Conservation (phyloP, 2,888 invertebrate genomes). For the Trichogramma evanescens region DNA sequence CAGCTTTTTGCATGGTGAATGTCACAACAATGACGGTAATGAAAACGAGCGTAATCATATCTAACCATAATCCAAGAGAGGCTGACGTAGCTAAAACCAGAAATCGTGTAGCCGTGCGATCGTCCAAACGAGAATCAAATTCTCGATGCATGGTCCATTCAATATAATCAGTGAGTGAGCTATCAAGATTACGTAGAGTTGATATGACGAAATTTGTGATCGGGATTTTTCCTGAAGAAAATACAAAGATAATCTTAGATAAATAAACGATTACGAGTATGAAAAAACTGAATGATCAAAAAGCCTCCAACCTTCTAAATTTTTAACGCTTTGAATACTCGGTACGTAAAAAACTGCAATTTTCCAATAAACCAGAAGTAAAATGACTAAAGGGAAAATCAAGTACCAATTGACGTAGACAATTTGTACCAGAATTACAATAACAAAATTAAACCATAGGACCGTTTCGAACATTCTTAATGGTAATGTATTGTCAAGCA, state of each 20-base stretch:
- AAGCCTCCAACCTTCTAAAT: conserved; percentile 55
- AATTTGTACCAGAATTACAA: conserved; percentile 66
- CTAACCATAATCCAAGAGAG: conserved; percentile 60
- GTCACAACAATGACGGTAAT: conserved; percentile 56
- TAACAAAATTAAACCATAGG: conserved; percentile 61
- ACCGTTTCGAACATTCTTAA: conserved; percentile 59
- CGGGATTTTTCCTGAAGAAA: no score
- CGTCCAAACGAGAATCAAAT: conserved; percentile 67
- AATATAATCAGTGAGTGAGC: no score
- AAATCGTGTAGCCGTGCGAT: conserved; percentile 60
- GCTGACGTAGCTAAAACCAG: conserved; percentile 56
- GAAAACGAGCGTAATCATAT: conserved; percentile 56
- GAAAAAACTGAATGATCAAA: not conserved
- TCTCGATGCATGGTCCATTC: conserved; percentile 58
- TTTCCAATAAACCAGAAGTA: conserved; percentile 58
- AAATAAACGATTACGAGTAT: no score
- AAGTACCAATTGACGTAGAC: conserved; percentile 65
- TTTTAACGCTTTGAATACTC: conserved; percentile 67
- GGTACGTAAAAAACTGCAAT: conserved; percentile 61
- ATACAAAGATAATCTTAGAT: no score
- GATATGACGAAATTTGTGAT: no score
- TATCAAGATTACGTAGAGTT: no score
- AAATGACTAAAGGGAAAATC: conserved; percentile 56
- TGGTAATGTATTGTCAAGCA: conserved; percentile 69
- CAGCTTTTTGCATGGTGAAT: conserved; percentile 48